Base-by-base conservation (phyloP, 2,113 vertebrate genomes). In the Brachypodius melanocephalos region DNA sequence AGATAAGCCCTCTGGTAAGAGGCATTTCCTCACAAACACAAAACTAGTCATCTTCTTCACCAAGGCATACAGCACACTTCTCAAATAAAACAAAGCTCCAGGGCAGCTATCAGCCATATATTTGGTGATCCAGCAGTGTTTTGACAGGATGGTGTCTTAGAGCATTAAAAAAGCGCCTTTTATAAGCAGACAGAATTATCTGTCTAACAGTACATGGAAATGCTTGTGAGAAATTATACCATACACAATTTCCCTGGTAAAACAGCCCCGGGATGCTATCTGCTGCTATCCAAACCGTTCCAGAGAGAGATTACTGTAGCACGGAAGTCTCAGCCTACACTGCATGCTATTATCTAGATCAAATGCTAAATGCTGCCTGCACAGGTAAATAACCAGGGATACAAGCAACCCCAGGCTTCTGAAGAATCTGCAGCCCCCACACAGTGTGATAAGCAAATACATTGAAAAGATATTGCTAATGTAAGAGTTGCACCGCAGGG, bases 201-300 rank as follows among this genome's bases (percentile, higher is more conserved):
- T 62, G 65, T 66, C 76, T 90, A 90, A 75, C 7, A 54, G 62
- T 75, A 92, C 49, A 46, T 9, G 24, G 82, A 80, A 90, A 63
- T 18, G 21, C 75, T 91, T 92, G 63, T 49, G 51, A 80, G 75
- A 93, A 85, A 90, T 93, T 80, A 96, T 94, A 58, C 67, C 90
- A 51, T 55, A 85, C 72, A 85, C 31, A 77, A 59, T n/a, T 82
- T 90, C 34, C 10, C 34, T n/a, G 25, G 45, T 77, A 83, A 80
- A 88, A 86, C 79, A 93, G 85, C 69, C 87, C 62, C 13, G 1
- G 83, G 81, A 85, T 69, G 61, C 42, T 92, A 59, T 57, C 83
- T 89, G 65, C 76, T 93, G 80, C 81, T 38, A 84, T 75, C 61
- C 81, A 72, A 81, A 72, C 62, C 62, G 61, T 59, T 89, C 54